Conservation (phyloP, 2,797 vertebrate genomes). For the Buphagus erythrorhynchus region DNA sequence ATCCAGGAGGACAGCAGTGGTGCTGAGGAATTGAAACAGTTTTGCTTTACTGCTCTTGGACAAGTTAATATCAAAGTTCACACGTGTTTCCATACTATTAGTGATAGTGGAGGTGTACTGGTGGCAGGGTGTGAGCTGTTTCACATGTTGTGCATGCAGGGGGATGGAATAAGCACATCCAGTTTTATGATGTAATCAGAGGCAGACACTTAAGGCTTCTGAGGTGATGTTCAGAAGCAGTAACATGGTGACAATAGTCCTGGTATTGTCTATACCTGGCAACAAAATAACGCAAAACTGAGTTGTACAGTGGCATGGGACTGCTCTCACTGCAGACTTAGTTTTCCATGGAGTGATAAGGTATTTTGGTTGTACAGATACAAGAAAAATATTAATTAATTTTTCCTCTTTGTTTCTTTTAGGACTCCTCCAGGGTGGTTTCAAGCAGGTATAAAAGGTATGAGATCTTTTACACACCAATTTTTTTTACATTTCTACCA, state of each 20-base stretch:
- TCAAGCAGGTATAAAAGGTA: slow-evolving; percentile 90
- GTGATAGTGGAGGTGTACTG: not conserved
- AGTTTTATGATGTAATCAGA: not conserved
- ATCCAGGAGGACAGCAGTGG: not conserved
- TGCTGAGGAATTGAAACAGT: not conserved
- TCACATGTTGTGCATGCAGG: not conserved
- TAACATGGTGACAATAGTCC: not conserved
- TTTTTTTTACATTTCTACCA: not conserved
- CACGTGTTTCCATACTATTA: fast-evolving
- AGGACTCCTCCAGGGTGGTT: slow-evolving; percentile 88
- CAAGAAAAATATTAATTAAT: not conserved
- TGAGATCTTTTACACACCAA: slow-evolving; percentile 34
- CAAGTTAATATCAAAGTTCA: not conserved
- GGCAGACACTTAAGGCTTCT: not conserved
- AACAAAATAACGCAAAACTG: not conserved
- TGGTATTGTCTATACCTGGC: not conserved
- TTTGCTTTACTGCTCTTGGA: not conserved
- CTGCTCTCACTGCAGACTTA: not conserved
- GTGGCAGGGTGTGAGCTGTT: not conserved
- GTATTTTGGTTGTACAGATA: not conserved
- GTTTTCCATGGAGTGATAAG: not conserved
- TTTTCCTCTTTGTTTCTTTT: slow-evolving; percentile 59
- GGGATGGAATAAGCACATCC: not conserved
- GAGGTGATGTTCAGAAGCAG: not conserved
- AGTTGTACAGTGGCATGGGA: not conserved